Evolutionary conservation across 2,113 vertebrate genomes (phyloP), one percentile per base, ranked within the genome.

Genomic region (Paralichthys olivaceus): DNA sequence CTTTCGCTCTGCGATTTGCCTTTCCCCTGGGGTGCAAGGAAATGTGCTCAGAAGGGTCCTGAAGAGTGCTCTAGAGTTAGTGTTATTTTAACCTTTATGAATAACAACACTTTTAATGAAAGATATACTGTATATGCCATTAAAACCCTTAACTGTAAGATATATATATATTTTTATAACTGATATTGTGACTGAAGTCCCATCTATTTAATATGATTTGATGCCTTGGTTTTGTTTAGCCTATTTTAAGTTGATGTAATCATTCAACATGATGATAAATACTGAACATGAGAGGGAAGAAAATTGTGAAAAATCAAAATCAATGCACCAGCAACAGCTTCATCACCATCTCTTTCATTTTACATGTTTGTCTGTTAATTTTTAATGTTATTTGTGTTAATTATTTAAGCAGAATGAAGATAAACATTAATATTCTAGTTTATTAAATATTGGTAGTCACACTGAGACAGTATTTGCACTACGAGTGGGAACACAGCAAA

Each of bases 151-250:
- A 84, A 80, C 88, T 93, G 91, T 91, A 90, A 93, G 79, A 94
- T 94, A 93, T 94, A 93, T 91, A 88, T 94, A 89, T 95, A 94
- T 95, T 94, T 95, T 94, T 95, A 90, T 95, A 94, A 92, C 85
- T 92, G 71, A 91, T 91, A 89, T 84, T 90, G 87, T 91, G 87
- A 85, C 77, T 80, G 72, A 84, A 77, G 69, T 89, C 86, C 37
- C 90, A 87, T 87, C 77, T 88, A 69, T 87, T 91, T 85, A 68
- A 84, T 82, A 85, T 91, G 55, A 89, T 91, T 92, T 89, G 82
- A 89, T 79, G 80, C 71, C 75, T 87, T 87, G 77, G 56, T 87
- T 85, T 82, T 84, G 81, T 81, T 61, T 51, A 83, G 57, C 68
- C 69, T 70, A 25, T 62, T 72, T 85, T 79, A 63, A 63, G 64